phyloP scores from a whole-genome alignment of 2,888 invertebrate genomes.

The Cryptops parisi region DNA sequence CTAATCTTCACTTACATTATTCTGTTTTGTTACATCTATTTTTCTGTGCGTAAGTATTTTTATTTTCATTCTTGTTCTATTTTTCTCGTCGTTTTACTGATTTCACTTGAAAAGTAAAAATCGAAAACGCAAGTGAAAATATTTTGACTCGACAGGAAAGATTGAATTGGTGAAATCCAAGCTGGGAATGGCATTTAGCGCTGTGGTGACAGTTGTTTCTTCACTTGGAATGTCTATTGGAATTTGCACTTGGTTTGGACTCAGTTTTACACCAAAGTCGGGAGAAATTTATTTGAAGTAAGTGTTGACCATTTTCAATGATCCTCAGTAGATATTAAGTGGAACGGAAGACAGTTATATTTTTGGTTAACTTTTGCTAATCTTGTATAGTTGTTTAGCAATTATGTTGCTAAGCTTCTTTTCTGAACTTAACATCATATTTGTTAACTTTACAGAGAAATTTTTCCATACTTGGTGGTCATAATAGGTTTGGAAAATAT shows the following conservation, averaged over 20 bases:
- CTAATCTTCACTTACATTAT: conserved; percentile 68
- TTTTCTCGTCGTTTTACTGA: too few relatives aligned
- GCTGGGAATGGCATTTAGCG: conserved; percentile 69
- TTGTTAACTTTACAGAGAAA: conserved; percentile 44
- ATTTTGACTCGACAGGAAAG: conserved; percentile 40
- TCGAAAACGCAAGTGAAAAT: too few relatives aligned
- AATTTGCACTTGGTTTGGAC: conserved; percentile 32
- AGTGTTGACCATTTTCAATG: not conserved
- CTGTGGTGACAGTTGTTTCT: conserved; percentile 60
- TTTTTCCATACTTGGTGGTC: conserved; percentile 90
- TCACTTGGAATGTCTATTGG: conserved; percentile 82
- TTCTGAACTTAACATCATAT: too few relatives aligned
- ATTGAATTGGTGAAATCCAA: conserved; percentile 86
- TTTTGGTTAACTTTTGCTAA: conserved; percentile 5
- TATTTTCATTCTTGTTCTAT: too few relatives aligned
- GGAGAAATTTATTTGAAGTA: conserved; percentile 26
- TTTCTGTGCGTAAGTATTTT: conserved; percentile 54
- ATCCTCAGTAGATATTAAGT: not conserved
- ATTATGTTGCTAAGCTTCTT: too few relatives aligned
- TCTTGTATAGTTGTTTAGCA: too few relatives aligned
- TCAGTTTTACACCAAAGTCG: conserved; percentile 28
- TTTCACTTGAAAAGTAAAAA: too few relatives aligned
- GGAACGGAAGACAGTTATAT: not conserved
- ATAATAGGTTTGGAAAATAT: conserved; percentile 90
- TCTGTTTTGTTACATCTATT: conserved; percentile 83